Evolutionary conservation across 1,140 invertebrate species (phyloP), one percentile per base, ranked within the genome.

Genomic region (Microplitis mediator): DNA sequence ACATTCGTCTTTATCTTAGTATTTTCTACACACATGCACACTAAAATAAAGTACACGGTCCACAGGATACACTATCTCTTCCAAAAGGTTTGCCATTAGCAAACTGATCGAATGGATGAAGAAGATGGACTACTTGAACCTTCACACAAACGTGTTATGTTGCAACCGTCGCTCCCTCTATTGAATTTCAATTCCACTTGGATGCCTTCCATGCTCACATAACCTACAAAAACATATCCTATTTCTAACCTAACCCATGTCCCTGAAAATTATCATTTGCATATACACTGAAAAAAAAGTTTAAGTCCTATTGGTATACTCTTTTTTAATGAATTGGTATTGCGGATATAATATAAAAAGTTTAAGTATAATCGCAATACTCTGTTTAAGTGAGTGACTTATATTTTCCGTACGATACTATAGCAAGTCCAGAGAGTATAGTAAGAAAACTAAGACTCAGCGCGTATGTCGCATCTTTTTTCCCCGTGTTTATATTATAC

Each of bases 141-240:
- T 71, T 64, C 51, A 64, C 56, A 70, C 72, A 76, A 74, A 74
- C 73, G 74, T 71, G 70, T 65, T 60, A 34, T 56, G 62, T 65
- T 56, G 36, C 63, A 65, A 65, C 45, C 45, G 62, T 72, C 36
- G 52, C 34, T 11, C 52, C 50, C 34, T 72, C 76, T 78, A 81
- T 82, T 78, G 80, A 78, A 79, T 82, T 82, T 83, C 78, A 77
- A 82, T 84, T 83, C 76, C 70, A 64, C 65, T 60, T 67, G 54
- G 54, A 58, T 72, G 71, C 61, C 16, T 64, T 51, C 50, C 16
- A n/a, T 16, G 4, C 62, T 3, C 35, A 3, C 11, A 14, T 16
- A 64, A 34, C 35, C 14, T 39, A 11, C 13, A 4, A 13, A n/a
- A 50, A 50, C 51, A 35, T 71, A 51, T 45, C 58, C 9, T 31